These are phyloP conservation scores for Sinohyriopsis cumingii DNA, from an alignment of 2,888 invertebrate genomes.

Conservation along the genomic window DNA sequence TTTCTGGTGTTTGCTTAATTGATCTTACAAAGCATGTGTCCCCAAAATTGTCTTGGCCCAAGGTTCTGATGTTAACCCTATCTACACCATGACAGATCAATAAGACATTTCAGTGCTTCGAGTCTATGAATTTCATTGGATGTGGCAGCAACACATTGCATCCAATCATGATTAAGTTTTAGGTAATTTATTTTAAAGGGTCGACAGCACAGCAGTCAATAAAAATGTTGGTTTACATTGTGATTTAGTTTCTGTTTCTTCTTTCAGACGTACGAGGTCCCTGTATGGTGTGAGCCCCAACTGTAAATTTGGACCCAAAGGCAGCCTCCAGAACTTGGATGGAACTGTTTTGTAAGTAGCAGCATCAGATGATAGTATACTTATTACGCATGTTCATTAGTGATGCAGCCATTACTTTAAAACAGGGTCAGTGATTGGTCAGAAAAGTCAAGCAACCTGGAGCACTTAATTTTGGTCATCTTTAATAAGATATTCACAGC, in stretches of 20 bases:
- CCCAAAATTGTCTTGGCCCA: no score
- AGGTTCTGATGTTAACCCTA: no score
- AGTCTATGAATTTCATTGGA: no score
- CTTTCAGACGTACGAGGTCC: constrained; percentile 90
- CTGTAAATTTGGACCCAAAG: constrained; percentile 98
- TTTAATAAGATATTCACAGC: neutral
- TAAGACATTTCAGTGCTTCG: no score
- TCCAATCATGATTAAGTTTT: no score
- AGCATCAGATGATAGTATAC: neutral
- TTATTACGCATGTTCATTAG: neutral
- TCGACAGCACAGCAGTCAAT: no score
- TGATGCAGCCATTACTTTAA: neutral
- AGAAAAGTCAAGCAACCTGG: constrained; percentile 8
- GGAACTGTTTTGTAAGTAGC: constrained; percentile 96
- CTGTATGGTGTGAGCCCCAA: constrained; percentile 96
- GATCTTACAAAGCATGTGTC: no score
- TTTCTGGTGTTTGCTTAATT: no score
- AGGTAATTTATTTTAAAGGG: no score
- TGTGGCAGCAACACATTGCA: no score
- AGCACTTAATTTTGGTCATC: neutral
- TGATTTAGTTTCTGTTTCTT: constrained; percentile 56
- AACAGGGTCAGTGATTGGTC: constrained; percentile 11
- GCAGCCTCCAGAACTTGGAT: constrained; percentile 96
- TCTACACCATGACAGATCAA: no score
- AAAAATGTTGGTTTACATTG: neutral